Conservation (phyloP, 2,888 invertebrate genomes). For the Tenthredo livida region DNA sequence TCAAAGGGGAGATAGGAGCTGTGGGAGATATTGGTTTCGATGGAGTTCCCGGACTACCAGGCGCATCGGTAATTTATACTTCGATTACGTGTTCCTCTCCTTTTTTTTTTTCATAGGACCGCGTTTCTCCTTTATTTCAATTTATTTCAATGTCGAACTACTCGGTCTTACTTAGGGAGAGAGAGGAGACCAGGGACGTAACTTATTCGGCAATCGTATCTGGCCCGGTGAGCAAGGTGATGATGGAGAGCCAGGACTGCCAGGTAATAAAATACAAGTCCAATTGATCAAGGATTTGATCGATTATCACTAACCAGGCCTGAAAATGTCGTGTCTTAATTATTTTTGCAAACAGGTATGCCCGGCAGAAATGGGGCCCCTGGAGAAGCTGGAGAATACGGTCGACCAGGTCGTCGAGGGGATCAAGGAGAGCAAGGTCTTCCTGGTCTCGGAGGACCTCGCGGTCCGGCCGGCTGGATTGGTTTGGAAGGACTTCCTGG, state of each 20-base stretch:
- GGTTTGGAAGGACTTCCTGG: constrained; percentile 70
- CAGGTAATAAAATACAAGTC: constrained; percentile 73
- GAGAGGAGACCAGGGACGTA: constrained; percentile 76
- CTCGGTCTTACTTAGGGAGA: constrained; percentile 68
- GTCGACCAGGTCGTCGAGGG: constrained; percentile 84
- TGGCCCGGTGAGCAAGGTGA: constrained; percentile 80
- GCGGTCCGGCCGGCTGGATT: constrained; percentile 71
- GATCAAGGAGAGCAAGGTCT: constrained; percentile 82
- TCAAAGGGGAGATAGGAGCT: constrained; percentile 75
- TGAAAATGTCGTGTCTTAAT: neutral
- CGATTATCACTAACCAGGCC: neutral
- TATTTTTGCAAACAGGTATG: constrained; percentile 73
- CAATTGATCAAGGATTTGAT: constrained; percentile 2
- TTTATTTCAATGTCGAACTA: neutral
- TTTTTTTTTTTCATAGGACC: neutral
- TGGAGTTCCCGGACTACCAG: constrained; percentile 77
- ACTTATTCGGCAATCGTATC: constrained; percentile 68
- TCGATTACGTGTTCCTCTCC: neutral
- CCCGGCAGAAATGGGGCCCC: constrained; percentile 82
- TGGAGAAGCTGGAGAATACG: constrained; percentile 84
- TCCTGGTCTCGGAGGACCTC: constrained; percentile 76
- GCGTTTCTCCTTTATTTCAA: neutral
- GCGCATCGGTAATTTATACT: constrained; percentile 65
- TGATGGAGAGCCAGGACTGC: constrained; percentile 82
- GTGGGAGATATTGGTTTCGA: constrained; percentile 79